phyloP scores from a whole-genome alignment of 2,113 vertebrate genomes.

The Centropristis striata region DNA sequence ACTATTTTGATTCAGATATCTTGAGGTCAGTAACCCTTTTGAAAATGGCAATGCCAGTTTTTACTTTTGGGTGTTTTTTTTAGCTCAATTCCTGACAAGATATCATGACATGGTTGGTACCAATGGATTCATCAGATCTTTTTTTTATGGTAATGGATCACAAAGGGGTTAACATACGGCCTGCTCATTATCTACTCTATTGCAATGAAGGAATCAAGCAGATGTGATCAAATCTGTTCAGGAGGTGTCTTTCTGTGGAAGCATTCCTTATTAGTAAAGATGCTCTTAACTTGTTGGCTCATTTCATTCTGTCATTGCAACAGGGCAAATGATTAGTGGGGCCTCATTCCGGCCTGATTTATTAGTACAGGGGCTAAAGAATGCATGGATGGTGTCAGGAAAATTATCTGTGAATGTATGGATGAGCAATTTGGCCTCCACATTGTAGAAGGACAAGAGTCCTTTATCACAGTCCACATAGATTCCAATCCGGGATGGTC shows the following conservation, averaged over 20 bases:
- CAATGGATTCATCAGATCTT: no score
- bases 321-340: constrained; percentile 77
- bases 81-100: no score
- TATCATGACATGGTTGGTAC: no score
- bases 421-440: constrained; percentile 71
- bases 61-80: no score
- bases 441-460: constrained; percentile 81
- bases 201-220: not conserved
- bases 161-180: not conserved
- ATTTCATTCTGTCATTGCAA: constrained; percentile 51
- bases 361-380: constrained; percentile 87
- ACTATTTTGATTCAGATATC: no score
- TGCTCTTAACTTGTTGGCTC: not conserved
- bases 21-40: no score
- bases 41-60: no score
- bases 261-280: not conserved
- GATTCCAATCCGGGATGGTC: constrained; percentile 67
- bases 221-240: not conserved
- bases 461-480: constrained; percentile 80
- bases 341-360: constrained; percentile 73
- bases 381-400: constrained; percentile 81
- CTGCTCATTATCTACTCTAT: not conserved
- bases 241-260: constrained; percentile 4
- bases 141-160: no score
- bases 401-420: constrained; percentile 78